These are phyloP conservation scores for Pterocles gutturalis DNA, from an alignment of 2,113 vertebrate genomes.

Conservation along the genomic window DNA sequence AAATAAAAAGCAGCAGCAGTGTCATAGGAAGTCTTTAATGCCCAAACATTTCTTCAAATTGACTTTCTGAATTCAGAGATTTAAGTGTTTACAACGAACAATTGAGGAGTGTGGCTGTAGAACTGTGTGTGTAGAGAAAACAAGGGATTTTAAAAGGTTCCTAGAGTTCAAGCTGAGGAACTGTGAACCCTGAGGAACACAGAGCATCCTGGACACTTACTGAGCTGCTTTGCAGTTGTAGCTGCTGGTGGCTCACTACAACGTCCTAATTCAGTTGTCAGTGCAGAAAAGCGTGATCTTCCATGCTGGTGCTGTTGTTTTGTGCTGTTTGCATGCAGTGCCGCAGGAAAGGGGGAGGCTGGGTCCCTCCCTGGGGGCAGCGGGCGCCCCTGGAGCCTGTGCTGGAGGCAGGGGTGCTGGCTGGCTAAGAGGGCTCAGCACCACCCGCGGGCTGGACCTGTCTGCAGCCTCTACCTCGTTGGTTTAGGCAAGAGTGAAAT, in stretches of 20 bases:
- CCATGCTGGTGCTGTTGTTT: background rate
- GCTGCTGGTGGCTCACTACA: background rate
- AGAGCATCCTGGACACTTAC: background rate
- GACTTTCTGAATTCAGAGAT: background rate
- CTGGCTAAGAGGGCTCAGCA: background rate
- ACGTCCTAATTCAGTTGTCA: background rate
- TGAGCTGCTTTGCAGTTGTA: background rate
- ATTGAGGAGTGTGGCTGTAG: background rate
- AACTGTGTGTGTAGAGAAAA: background rate
- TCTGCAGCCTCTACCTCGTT: fast-evolving
- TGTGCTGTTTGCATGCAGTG: background rate
- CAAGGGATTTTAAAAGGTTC: background rate
- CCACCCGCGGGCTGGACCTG: fast-evolving
- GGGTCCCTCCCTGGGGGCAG: background rate
- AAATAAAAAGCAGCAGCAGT: background rate
- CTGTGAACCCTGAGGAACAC: background rate
- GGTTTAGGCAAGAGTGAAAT: background rate
- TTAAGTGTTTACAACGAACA: background rate
- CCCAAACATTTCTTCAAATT: background rate
- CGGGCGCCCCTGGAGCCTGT: background rate
- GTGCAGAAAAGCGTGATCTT: background rate
- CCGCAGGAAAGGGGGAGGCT: background rate
- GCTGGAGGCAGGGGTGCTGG: background rate
- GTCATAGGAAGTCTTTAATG: background rate
- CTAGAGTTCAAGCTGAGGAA: background rate